A percentile compares a stretch with the other conserved stretches of the same genome.
These are phyloP conservation scores for Hyaena hyaena DNA, from an alignment of 2,113 vertebrate genomes.

Conservation along the genomic window DNA sequence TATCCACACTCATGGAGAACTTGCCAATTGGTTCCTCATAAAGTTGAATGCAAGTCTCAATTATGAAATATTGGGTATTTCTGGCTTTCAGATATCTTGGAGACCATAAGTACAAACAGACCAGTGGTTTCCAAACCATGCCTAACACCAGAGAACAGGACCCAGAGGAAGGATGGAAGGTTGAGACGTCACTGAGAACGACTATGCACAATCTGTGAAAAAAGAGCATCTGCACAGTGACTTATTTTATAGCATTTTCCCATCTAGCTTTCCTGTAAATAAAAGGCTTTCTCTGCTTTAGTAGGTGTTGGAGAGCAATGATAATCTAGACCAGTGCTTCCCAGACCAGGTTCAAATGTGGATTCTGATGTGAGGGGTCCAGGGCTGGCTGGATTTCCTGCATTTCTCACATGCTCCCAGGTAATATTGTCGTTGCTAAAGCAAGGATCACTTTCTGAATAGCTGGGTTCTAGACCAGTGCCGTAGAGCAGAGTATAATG, in stretches of 20 bases:
- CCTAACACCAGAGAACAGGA: not conserved
- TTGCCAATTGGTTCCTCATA: not conserved
- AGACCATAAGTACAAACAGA: not conserved
- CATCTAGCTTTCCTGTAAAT: not conserved
- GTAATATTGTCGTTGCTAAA: not conserved
- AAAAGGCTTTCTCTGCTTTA: not conserved
- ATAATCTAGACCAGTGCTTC: no score
- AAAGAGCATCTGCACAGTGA: rapidly evolving
- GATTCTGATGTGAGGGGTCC: no score
- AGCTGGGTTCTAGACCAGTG: not conserved
- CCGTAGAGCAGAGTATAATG: not conserved
- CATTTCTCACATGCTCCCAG: no score
- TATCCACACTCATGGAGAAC: rapidly evolving
- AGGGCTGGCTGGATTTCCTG: rapidly evolving
- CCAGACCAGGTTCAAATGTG: not conserved
- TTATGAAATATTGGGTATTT: not conserved
- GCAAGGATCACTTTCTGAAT: not conserved
- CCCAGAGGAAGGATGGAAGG: not conserved
- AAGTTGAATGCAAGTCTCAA: not conserved
- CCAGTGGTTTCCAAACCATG: not conserved
- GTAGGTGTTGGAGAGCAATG: not conserved
- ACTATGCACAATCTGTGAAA: not conserved
- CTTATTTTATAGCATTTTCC: not conserved
- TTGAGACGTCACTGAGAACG: rapidly evolving
- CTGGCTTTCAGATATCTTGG: no score